Base-by-base conservation (phyloP, 1,140 invertebrate species). In the Ladona fulva region DNA sequence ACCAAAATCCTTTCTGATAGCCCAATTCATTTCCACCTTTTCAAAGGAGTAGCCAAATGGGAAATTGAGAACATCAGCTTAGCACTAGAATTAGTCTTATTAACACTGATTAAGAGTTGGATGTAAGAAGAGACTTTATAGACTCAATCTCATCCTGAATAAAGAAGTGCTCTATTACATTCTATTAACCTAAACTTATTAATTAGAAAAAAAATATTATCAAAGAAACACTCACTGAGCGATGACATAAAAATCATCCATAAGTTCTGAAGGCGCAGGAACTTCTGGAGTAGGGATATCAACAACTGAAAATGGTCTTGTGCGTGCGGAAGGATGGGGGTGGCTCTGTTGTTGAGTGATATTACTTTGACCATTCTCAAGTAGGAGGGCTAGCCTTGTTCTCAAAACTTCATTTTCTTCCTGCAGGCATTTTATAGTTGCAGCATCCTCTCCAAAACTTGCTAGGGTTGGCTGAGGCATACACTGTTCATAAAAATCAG, bases 211-310 rank as follows among this genome's bases (percentile, higher is more conserved):
- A 24, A 74, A 5, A 74, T 5, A 22, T 74, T 1, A 22, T 3
- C 80, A 25, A 80, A 82, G 59, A 82, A 85, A 78, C 85, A 89
- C 87, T 84, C 91, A 95, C 83, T 94, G 91, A 42, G 95, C 94
- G 81, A 96, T 95, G 16, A 66, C 52, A 83, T 94, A 96, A 86
- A 97, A 97, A 84, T 97, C 95, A 86, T 97, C 95, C 82, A 96
- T 92, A 16, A 97, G 86, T 75, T 94, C 94, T 16, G 89, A 82
- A 5, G 94, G 90, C 24, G 42, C 52, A 19, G 59, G 52, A 5
- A 66, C 77, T 29, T 66, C 25, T 19, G 77, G 81, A 79, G 92
- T 89, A 76, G 89, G 88, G 19, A 89, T 88, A 75, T 89, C 86
- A 78, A 89, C 89, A 42, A 66, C 52, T 6, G 52, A 66, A 19